Percentiles rank a stretch among this genome's conserved stretches.
Evolutionary conservation across 2,888 invertebrate species (phyloP).

Genomic region (Sturmia bella): DNA sequence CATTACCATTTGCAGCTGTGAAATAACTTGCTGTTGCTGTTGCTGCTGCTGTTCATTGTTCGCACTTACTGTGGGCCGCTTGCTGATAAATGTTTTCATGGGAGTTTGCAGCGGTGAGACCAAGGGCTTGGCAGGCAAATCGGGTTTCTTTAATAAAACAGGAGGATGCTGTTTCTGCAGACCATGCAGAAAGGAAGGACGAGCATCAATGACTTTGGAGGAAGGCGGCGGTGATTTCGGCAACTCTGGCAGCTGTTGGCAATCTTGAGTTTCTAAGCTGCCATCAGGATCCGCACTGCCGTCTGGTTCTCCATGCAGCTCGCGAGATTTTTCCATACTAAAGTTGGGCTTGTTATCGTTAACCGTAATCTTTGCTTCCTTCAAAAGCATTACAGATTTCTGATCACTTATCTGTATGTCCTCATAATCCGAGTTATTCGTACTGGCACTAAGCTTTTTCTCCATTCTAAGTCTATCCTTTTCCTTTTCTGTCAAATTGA

Average conservation of each 20-base stretch:
- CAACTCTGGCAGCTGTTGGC: slow-evolving; percentile 84
- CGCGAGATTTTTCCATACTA: slow-evolving; percentile 85
- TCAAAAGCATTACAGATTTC: slow-evolving; percentile 39
- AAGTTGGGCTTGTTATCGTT: slow-evolving; percentile 64
- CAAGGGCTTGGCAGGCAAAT: slow-evolving; percentile 88
- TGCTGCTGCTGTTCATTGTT: slow-evolving; percentile 20
- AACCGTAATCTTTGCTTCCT: slow-evolving; percentile 9
- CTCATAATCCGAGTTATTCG: slow-evolving; percentile 81
- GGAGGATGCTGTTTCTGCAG: slow-evolving; percentile 82
- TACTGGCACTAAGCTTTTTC: slow-evolving; percentile 79
- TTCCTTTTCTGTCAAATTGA: slow-evolving; percentile 71
- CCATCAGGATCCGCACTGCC: slow-evolving; percentile 93
- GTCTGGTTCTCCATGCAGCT: slow-evolving; percentile 92
- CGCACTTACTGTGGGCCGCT: slow-evolving; percentile 80
- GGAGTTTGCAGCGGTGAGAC: slow-evolving; percentile 80
- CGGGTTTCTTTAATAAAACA: slow-evolving; percentile 84
- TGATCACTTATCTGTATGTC: slow-evolving; percentile 81
- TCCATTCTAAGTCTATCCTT: slow-evolving; percentile 73
- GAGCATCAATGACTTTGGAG: slow-evolving; percentile 81
- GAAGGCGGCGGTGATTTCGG: slow-evolving; percentile 83
- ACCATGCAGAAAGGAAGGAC: slow-evolving; percentile 89
- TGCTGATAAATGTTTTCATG: slow-evolving; percentile 83
- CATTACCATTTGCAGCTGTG: slow-evolving; percentile 83
- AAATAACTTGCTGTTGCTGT: slow-evolving; percentile 83
- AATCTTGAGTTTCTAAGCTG: slow-evolving; percentile 85